A percentile compares a stretch with the other conserved stretches of the same genome.
Evolutionary conservation across 2,797 vertebrate species (phyloP).

Genomic region (Syngnathus acus): DNA sequence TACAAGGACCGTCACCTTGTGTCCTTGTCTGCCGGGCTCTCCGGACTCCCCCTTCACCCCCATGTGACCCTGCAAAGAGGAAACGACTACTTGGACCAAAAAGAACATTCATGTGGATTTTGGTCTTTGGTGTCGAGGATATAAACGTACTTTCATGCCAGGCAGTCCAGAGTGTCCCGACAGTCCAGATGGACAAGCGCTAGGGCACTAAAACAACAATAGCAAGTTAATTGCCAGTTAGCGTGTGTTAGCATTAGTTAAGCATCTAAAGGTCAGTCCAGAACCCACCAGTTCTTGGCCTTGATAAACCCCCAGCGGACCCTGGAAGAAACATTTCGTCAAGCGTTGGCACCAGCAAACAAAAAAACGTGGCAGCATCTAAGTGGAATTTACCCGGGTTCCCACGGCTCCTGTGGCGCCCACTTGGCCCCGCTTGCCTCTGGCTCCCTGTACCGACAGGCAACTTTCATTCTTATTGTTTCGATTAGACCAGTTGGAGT

Average conservation of each 20-base stretch:
- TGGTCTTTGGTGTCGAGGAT: background rate
- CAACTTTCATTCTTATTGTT: background rate
- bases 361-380: background rate
- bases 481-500: background rate
- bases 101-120: background rate
- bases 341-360: background rate
- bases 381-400: conserved; percentile 71
- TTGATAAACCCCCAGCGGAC: conserved; percentile 65
- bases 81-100: background rate
- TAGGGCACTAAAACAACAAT: conserved; percentile 82
- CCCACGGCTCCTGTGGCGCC: conserved; percentile 80
- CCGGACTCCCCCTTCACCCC: conserved; percentile 88
- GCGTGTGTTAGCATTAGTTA: background rate
- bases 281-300: conserved; percentile 71
- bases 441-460: conserved; percentile 63
- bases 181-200: conserved; percentile 77
- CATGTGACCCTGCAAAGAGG: conserved; percentile 81
- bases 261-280: background rate
- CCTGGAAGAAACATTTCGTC: conserved; percentile 36
- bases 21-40: conserved; percentile 95
- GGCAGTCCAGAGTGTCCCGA: conserved; percentile 82
- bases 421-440: conserved; percentile 77
- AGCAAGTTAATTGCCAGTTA: conserved; percentile 1
- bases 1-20: conserved; percentile 73
- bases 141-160: conserved; percentile 83